Conservation (phyloP, 2,113 vertebrate genomes). For the sheep (Ovis aries) region ARS-UI_Ramb_v3.0 NC_056054.1:149851001-149851500, state of each 20-base stretch:
- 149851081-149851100: constrained; percentile 3
- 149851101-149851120: constrained; percentile 40
- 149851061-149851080: constrained; percentile 47
- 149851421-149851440: constrained; percentile 68
- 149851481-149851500: constrained; percentile 67
- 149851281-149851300: constrained; percentile 74
- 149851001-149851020: constrained; percentile 69
- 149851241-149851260: constrained; percentile 75
- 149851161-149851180: constrained; percentile 43
- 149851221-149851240: constrained; percentile 63
- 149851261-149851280: constrained; percentile 71
- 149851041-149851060: constrained; percentile 65
- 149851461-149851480: constrained; percentile 71
- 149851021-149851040: constrained; percentile 73
- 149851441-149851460: constrained; percentile 72
- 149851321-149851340: constrained; percentile 73
- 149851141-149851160: constrained; percentile 46
- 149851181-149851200: constrained; percentile 57
- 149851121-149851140: constrained; percentile 48
- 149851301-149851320: constrained; percentile 71
- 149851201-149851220: constrained; percentile 44
- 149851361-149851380: constrained; percentile 59
- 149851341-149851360: constrained; percentile 54
- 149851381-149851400: constrained; percentile 70
- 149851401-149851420: constrained; percentile 37